Evolutionary conservation across 2,113 vertebrate species (phyloP).

Genomic region (Podarcis muralis): DNA sequence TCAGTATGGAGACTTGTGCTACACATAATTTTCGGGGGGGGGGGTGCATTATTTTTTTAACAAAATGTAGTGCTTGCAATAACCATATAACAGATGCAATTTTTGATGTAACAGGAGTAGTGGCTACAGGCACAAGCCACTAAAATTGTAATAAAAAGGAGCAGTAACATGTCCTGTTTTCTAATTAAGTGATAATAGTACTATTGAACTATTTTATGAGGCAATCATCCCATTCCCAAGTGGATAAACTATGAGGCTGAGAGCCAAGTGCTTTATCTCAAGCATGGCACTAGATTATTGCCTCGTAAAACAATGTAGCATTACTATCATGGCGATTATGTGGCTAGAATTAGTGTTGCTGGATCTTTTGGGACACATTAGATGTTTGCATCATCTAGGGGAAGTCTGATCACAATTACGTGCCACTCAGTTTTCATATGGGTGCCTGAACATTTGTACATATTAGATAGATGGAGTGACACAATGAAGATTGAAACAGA

Average conservation of each 20-base stretch:
- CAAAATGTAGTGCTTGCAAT: neutral
- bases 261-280: conserved; percentile 32
- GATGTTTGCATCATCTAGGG: neutral
- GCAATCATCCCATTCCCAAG: conserved; percentile 33
- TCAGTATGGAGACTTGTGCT: neutral
- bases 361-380: conserved; percentile 21
- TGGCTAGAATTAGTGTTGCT: neutral
- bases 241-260: conserved; percentile 15
- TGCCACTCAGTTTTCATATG: neutral
- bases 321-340: neutral
- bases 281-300: conserved; percentile 26
- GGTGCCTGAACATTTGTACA: neutral
- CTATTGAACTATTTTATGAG: conserved; percentile 40
- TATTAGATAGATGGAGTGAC: neutral
- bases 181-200: conserved; percentile 46
- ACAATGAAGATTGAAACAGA: neutral
- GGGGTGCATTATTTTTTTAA: too few species aligned
- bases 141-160: conserved; percentile 41
- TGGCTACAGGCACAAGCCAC: conserved; percentile 2
- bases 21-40: neutral
- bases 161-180: conserved; percentile 33
- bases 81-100: neutral
- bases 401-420: neutral
- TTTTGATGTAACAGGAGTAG: conserved; percentile 22
- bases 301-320: conserved; percentile 18